Base-by-base conservation (phyloP, 2,797 vertebrate genomes). In the Eidolon dupreanum region DNA sequence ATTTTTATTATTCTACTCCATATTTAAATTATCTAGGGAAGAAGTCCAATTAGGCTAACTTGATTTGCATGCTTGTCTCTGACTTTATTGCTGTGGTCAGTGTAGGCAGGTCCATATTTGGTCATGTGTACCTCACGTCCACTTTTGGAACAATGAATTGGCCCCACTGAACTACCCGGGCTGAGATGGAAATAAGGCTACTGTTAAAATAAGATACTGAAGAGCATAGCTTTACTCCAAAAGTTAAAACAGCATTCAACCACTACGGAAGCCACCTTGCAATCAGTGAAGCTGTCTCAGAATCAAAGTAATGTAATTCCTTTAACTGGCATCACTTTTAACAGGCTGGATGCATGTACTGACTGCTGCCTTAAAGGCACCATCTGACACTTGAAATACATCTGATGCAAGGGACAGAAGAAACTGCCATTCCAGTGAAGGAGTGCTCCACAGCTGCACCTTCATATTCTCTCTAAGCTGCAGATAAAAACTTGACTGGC, bases 231-330 rank as follows among this genome's bases (percentile, higher is more conserved):
- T 43, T 51, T 90, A 31, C 33, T 82, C 8, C 9, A 2, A 12
- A 68, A 43, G 31, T 74, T 79, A 38, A 78, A 93, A 79, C 36
- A 73, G 51, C 31, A 28, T 8, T 16, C 17, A 71, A 85, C 20
- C 53, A 57, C 16, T 36, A 36, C 0, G 73, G 68, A 79, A 46
- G 59, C 24, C 33, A 63, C 43, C 19, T 31, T 86, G n/a, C 36
- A 90, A 82, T 93, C 86, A 71, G 55, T 8, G 43, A 36, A 51
- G 59, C 66, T 78, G 55, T 75, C 63, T 90, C 63, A 66, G 78
- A 55, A 93, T 94, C 93, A 93, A 96, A 95, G 94, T 49, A 63
- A 89, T 66, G n/a, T 38, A 84, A 85, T 73, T 90, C 90, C 71
- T 93, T 88, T 90, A 71, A 88, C 83, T 49, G 90, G 26, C 36